Percentiles rank a stretch among this genome's conserved stretches.
Evolutionary conservation across 2,888 invertebrate species (phyloP).

Genomic region (Sylvicola cinctus): DNA sequence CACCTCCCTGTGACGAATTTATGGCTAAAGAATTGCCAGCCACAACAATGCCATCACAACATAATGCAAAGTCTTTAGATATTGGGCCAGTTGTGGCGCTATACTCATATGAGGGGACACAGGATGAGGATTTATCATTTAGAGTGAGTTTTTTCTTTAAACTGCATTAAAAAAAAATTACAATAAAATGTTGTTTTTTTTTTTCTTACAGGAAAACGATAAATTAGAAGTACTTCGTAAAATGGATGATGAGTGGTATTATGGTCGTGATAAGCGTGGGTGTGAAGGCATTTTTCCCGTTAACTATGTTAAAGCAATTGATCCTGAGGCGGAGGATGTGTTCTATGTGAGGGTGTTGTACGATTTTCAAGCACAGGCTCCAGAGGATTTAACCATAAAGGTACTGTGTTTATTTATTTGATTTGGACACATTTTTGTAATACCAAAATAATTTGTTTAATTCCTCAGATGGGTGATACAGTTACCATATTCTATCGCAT

Average conservation of each 20-base stretch:
- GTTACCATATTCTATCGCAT: conserved; percentile 45
- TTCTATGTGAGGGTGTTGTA: conserved; percentile 43
- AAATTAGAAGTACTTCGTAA: conserved; percentile 45
- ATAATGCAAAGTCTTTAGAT: conserved; percentile 11
- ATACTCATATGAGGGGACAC: conserved; percentile 54
- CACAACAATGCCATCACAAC: background rate
- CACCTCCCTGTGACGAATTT: conserved; percentile 30
- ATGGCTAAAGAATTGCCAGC: conserved; percentile 17
- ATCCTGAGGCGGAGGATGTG: conserved; percentile 34
- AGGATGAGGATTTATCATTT: conserved; percentile 59
- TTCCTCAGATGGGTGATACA: conserved; percentile 33
- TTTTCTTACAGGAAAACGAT: conserved; percentile 41
- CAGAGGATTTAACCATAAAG: conserved; percentile 33
- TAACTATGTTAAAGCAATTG: conserved; percentile 55
- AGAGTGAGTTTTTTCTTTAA: conserved; percentile 28
- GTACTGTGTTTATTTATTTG: too few relatives aligned
- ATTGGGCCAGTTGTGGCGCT: conserved; percentile 55
- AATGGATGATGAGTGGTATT: conserved; percentile 62
- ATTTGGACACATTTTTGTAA: background rate
- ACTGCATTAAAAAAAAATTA: background rate
- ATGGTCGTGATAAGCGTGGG: conserved; percentile 42
- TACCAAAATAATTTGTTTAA: conserved; percentile 6
- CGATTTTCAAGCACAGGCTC: conserved; percentile 41
- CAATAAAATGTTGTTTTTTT: conserved; percentile 6
- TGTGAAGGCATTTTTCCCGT: conserved; percentile 64